Percentiles rank a stretch among this genome's conserved stretches.
Conservation (phyloP, 2,113 vertebrate species). For the Microcebus griseorufus region DNA sequence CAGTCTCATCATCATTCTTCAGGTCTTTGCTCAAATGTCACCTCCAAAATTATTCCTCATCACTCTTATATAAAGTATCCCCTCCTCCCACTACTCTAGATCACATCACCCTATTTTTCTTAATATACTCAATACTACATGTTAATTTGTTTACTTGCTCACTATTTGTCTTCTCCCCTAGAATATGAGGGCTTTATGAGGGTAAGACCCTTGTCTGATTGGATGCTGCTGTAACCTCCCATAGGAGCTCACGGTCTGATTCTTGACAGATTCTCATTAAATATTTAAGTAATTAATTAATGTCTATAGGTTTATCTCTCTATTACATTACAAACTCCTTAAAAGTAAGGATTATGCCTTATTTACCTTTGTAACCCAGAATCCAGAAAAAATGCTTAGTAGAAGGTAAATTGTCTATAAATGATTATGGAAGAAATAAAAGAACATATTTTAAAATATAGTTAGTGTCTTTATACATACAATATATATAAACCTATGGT, state of each 20-base stretch:
- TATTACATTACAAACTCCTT: background rate
- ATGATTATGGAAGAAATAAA: background rate
- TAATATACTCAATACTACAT: fast-evolving
- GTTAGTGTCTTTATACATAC: background rate
- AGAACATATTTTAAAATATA: background rate
- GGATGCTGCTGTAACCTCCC: background rate
- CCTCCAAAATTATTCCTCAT: background rate
- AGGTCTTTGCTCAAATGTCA: background rate
- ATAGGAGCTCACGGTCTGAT: background rate
- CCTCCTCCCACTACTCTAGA: background rate
- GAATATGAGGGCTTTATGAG: background rate
- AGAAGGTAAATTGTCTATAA: background rate
- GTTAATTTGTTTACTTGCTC: background rate
- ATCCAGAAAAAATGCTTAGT: background rate
- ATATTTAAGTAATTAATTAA: background rate
- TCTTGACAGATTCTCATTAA: background rate
- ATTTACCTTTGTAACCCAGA: background rate
- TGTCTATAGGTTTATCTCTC: background rate
- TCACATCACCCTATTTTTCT: background rate
- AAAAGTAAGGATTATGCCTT: background rate
- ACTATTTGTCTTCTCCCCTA: background rate
- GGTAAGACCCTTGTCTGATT: background rate
- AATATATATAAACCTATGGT: background rate
- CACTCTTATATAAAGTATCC: background rate
- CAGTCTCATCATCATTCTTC: background rate